These are phyloP conservation scores for Pangasianodon hypophthalmus DNA, from an alignment of 2,113 vertebrate genomes.

Conservation along the genomic window DNA sequence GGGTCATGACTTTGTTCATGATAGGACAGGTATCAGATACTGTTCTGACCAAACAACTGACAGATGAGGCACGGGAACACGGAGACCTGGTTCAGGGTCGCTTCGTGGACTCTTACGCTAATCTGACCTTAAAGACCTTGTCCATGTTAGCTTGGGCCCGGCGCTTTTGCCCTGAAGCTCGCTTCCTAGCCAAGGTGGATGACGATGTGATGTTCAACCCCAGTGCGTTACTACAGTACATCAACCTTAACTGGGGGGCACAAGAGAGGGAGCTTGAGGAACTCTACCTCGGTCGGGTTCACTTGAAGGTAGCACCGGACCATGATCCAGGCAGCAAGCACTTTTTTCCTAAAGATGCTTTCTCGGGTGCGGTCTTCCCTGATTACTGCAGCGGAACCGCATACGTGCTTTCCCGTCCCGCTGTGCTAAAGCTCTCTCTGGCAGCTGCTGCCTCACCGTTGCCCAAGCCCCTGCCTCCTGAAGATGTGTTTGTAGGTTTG, in stretches of 20 bases:
- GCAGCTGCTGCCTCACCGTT: conserved; percentile 65
- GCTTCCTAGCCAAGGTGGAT: conserved; percentile 85
- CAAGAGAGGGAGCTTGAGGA: conserved; percentile 63
- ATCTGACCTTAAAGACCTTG: conserved; percentile 87
- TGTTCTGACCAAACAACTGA: conserved; percentile 67
- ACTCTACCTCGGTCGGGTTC: conserved; percentile 83
- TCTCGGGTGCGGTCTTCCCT: conserved; percentile 73
- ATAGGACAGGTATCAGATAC: conserved; percentile 71
- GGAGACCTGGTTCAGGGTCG: conserved; percentile 82
- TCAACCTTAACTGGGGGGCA: conserved; percentile 66
- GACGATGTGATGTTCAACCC: conserved; percentile 89
- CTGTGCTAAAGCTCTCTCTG: conserved; percentile 75
- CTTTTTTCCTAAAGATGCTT: conserved; percentile 72
- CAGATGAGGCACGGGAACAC: conserved; percentile 70
- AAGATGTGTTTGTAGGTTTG: conserved; percentile 85
- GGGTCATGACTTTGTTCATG: conserved; percentile 81
- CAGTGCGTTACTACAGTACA: conserved; percentile 70
- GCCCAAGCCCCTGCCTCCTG: conserved; percentile 72
- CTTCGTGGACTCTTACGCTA: conserved; percentile 83
- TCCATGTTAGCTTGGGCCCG: conserved; percentile 78
- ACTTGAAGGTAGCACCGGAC: conserved; percentile 74
- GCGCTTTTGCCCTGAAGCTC: conserved; percentile 76
- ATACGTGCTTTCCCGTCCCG: conserved; percentile 80
- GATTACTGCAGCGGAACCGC: conserved; percentile 88
- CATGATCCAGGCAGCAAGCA: conserved; percentile 73